A percentile compares a stretch with the other conserved stretches of the same genome.
Evolutionary conservation across 2,113 vertebrate species (phyloP).

Genomic region (Oophaga pumilio): DNA sequence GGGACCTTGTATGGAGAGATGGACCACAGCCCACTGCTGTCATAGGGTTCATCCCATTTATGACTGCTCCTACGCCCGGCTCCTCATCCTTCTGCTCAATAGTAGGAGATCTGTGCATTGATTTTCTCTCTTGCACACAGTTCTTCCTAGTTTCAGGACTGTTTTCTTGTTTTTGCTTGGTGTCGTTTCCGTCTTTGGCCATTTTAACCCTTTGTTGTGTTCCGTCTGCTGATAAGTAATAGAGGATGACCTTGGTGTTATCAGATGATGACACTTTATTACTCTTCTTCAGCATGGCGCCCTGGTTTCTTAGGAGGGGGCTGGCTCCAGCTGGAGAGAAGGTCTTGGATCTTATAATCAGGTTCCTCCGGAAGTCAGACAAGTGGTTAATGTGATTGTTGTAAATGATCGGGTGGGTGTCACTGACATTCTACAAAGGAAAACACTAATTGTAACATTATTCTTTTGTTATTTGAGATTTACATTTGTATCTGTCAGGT

Average conservation of each 20-base stretch:
- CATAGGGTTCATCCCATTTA: slow-evolving; percentile 48
- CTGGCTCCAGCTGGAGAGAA: slow-evolving; percentile 28
- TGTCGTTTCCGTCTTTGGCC: slow-evolving; percentile 40
- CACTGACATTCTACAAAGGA: slow-evolving; percentile 61
- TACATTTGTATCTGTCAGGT: not conserved
- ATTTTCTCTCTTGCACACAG: not conserved
- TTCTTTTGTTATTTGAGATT: not conserved
- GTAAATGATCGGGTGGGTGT: slow-evolving; percentile 64
- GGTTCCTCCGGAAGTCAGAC: not conserved
- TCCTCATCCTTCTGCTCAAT: not conserved
- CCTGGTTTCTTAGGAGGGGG: slow-evolving; percentile 44
- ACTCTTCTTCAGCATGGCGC: slow-evolving; percentile 11
- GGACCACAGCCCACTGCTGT: not conserved
- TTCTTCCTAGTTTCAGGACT: not conserved
- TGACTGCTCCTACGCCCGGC: slow-evolving; percentile 26
- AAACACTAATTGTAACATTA: slow-evolving; percentile 11
- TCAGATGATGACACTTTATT: slow-evolving; percentile 3
- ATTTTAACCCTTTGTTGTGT: not conserved
- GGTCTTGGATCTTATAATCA: not conserved
- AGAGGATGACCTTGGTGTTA: slow-evolving; percentile 11
- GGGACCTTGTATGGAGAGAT: not conserved
- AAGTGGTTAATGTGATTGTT: slow-evolving; percentile 52
- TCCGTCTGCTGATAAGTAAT: slow-evolving; percentile 42
- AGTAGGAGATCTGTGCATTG: not conserved
- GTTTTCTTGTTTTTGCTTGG: not conserved